A percentile compares a stretch with the other conserved stretches of the same genome.
phyloP scores from a whole-genome alignment of 1,140 invertebrate species.

The Antheraea pernyi region DNA sequence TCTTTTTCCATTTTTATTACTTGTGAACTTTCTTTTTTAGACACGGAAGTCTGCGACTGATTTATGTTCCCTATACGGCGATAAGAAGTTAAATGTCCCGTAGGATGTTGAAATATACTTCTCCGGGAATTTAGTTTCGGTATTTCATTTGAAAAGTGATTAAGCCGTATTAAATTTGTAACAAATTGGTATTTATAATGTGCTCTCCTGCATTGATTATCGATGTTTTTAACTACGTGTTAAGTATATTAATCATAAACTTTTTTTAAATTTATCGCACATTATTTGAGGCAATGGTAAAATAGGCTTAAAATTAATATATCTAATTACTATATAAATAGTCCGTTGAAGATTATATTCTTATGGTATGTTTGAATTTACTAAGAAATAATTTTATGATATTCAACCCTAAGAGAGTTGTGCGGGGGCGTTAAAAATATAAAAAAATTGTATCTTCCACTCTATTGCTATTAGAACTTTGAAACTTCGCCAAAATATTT shows the following conservation, averaged over 20 bases:
- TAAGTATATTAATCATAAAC: too few relatives aligned
- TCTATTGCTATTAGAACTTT: too few relatives aligned
- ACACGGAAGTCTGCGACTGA: slow-evolving; percentile 7
- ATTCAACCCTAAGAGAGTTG: too few relatives aligned
- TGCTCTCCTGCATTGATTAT: background rate
- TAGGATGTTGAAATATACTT: background rate
- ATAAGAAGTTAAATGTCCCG: slow-evolving; percentile 1
- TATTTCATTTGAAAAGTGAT: background rate
- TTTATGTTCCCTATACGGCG: slow-evolving; percentile 6
- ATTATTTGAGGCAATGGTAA: too few relatives aligned
- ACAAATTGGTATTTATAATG: background rate
- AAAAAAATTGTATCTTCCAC: too few relatives aligned
- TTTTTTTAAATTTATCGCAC: too few relatives aligned
- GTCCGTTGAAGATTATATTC: too few relatives aligned
- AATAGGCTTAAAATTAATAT: background rate
- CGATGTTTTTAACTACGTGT: too few relatives aligned
- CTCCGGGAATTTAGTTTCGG: background rate
- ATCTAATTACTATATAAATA: background rate
- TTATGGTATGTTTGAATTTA: too few relatives aligned
- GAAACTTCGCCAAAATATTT: too few relatives aligned
- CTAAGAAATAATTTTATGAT: too few relatives aligned
- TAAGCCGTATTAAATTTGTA: background rate
- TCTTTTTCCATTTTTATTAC: slow-evolving; percentile 7
- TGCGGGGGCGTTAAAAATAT: too few relatives aligned
- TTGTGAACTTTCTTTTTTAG: slow-evolving; percentile 5